Conservation (phyloP, 2,888 invertebrate species). For the Ischnus inquisitorius region DNA sequence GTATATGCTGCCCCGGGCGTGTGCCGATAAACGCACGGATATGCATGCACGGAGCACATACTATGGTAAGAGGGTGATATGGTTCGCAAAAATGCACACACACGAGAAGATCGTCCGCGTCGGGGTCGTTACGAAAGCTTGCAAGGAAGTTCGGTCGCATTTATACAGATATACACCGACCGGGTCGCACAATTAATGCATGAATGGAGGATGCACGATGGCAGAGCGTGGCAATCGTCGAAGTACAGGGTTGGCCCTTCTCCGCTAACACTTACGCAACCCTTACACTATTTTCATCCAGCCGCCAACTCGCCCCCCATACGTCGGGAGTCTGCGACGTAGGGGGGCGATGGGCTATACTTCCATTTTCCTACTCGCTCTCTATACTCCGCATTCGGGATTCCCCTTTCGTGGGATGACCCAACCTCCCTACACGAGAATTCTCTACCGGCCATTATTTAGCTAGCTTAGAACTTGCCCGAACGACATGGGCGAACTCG, state of each 20-base stretch:
- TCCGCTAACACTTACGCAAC: conserved; percentile 48
- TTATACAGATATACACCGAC: conserved; percentile 7
- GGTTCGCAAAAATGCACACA: conserved; percentile 59
- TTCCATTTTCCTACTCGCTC: conserved; percentile 54
- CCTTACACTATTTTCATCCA: conserved; percentile 68
- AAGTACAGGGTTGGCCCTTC: conserved; percentile 59
- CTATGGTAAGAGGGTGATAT: conserved; percentile 37
- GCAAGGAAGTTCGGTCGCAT: conserved; percentile 63
- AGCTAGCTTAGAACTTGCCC: conserved; percentile 83
- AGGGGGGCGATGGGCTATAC: conserved; percentile 11
- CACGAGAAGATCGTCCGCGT: conserved; percentile 64
- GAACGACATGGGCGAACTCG: conserved; percentile 78
- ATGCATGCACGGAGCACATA: conserved; percentile 30
- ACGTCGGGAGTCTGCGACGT: conserved; percentile 29
- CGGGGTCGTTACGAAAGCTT: conserved; percentile 60
- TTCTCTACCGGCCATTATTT: conserved; percentile 84
- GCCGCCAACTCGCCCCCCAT: conserved; percentile 56
- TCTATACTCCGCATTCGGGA: conserved; percentile 49
- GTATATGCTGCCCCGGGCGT: conserved; percentile 42
- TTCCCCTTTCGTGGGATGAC: conserved; percentile 57
- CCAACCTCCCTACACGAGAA: conserved; percentile 76
- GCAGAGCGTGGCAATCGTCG: conserved; percentile 61
- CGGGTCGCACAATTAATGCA: conserved; percentile 65
- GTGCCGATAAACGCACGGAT: conserved; percentile 47
- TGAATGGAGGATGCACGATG: conserved; percentile 52